Evolutionary conservation across 2,888 invertebrate genomes (phyloP).

Genomic region (Nycteola revayana): DNA sequence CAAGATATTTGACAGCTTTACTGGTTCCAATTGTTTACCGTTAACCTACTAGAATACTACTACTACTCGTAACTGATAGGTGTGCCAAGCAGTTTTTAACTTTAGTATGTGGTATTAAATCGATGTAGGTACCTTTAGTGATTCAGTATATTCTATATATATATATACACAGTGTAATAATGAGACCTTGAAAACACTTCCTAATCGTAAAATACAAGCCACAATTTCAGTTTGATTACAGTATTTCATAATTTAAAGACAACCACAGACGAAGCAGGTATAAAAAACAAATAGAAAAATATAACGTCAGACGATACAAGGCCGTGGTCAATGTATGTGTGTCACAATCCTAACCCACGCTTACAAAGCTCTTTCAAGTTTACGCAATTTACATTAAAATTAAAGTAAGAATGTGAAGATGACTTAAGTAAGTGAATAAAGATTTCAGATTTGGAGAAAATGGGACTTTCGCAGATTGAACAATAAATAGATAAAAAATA

Average conservation of each 20-base stretch:
- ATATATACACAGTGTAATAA: too few species aligned
- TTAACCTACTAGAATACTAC: neutral
- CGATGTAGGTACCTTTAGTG: too few species aligned
- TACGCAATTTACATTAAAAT: conserved; percentile 45
- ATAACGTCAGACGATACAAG: conserved; percentile 31
- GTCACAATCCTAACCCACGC: conserved; percentile 50
- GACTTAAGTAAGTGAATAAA: conserved; percentile 39
- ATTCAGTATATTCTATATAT: too few species aligned
- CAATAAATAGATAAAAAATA: too few species aligned
- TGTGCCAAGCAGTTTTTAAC: too few species aligned
- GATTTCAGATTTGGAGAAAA: conserved; percentile 37
- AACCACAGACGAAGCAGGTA: neutral
- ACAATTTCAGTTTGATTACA: too few species aligned
- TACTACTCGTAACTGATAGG: too few species aligned
- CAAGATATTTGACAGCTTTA: conserved; percentile 6
- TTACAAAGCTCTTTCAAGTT: conserved; percentile 38
- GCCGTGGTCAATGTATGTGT: conserved; percentile 41
- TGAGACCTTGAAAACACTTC: too few species aligned
- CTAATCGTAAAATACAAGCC: neutral
- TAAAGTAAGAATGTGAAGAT: conserved; percentile 37
- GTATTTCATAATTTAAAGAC: neutral
- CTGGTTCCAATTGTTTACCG: neutral
- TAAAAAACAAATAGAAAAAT: conserved; percentile 15
- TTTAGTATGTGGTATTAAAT: too few species aligned
- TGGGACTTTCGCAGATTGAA: too few species aligned